Evolutionary conservation across 2,113 vertebrate genomes (phyloP).

Genomic region (Ageneiosus marmoratus): DNA sequence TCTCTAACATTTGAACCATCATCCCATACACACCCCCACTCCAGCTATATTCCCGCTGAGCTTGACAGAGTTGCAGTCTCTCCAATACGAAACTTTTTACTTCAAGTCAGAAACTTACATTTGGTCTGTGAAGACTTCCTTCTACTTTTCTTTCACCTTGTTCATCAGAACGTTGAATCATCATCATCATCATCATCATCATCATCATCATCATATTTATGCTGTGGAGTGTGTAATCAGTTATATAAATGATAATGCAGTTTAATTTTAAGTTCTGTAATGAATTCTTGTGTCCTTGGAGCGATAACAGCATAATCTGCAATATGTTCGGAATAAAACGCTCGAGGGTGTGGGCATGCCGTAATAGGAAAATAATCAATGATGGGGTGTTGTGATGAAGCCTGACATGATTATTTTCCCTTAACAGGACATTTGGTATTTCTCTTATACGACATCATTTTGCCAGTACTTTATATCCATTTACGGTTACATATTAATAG

Average conservation of each 20-base stretch:
- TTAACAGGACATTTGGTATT: neutral
- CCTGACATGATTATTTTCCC: neutral
- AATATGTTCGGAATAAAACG: neutral
- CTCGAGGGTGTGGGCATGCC: neutral
- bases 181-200: too few relatives aligned
- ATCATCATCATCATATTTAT: neutral
- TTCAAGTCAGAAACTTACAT: neutral
- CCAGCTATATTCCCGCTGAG: neutral
- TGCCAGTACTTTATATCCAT: too few relatives aligned
- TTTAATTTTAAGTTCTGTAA: neutral
- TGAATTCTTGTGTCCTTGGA: neutral
- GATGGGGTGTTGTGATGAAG: neutral
- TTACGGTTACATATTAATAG: too few relatives aligned
- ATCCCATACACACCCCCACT: slow-evolving; percentile 15
- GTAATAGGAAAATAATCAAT: neutral
- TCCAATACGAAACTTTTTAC: neutral
- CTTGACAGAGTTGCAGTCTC: slow-evolving; percentile 26
- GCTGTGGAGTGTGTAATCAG: neutral
- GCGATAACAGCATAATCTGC: neutral
- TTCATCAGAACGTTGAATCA: neutral
- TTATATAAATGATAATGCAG: slow-evolving; percentile 4
- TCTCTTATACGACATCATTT: too few relatives aligned
- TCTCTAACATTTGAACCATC: too few relatives aligned
- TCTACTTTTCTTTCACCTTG: neutral
- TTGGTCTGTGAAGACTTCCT: neutral